Base-by-base conservation (phyloP, 2,113 vertebrate species). In the Heliornis fulica region DNA sequence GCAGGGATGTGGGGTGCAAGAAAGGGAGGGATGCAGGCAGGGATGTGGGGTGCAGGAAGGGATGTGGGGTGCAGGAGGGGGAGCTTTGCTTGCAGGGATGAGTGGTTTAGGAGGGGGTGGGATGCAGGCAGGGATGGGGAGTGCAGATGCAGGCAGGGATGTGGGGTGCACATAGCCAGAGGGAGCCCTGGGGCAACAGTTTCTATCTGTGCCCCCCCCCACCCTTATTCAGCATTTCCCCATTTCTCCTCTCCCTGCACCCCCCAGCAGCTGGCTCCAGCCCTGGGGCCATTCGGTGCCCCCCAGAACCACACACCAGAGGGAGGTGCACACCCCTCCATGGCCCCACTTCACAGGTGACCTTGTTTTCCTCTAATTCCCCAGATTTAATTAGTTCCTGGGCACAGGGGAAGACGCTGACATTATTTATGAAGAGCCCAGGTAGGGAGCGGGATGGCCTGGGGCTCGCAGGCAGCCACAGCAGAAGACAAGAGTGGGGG, bases 281-380 rank as follows among this genome's bases (percentile, higher is more conserved):
- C 56, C 66, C 43, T 6, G 32, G 13, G 50, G 40, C 10, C 0
- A 0, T 15, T 28, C n/a, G 4, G 31, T 18, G 4, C 22, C 16
- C 45, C 28, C 14, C 28, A 32, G 1, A 23, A 28, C 2, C 25
- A 9, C 21, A 2, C 2, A 0, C n/a, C 5, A 1, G n/a, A 10
- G 1, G 2, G 46, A 57, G 36, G 13, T 3, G 31, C 2, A 1
- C 29, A 11, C 2, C 54, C 38, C 13, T 25, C 28, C 38, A 1
- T 0, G 9, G n/a, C 45, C 32, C 64, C 11, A 23, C 54, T 17
- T 17, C 0, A 0, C 59, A 15, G 36, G 1, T 1, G 11, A 25
- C 50, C 66, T 26, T 16, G 13, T 40, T 75, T 60, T 10, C 65
- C 56, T 38, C 38, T 34, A 18, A 0, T 25, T 61, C 56, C 31